Conservation (phyloP, 1,140 invertebrate species). For the Zaprionus tsacasi region DNA sequence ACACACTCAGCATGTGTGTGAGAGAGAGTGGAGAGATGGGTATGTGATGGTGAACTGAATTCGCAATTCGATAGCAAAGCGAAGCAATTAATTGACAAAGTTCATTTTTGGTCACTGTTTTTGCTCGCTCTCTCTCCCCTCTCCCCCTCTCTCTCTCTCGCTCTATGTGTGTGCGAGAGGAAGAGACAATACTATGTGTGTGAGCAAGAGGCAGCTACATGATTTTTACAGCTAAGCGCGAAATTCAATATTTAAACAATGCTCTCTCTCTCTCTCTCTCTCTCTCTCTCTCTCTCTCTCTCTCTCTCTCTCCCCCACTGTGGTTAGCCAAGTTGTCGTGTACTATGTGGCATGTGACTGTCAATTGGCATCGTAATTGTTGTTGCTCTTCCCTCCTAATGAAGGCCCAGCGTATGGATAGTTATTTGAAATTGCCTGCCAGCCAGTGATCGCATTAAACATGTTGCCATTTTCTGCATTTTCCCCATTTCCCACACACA, state of each 20-base stretch:
- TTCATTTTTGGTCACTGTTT: constrained; percentile 70
- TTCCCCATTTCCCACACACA: constrained; percentile 8
- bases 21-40: constrained; percentile 4
- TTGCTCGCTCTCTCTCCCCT: background rate
- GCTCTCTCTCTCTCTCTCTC: constrained; percentile 9
- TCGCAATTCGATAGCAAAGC: constrained; percentile 44
- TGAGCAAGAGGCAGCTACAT: constrained; percentile 17
- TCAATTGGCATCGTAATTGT: constrained; percentile 66
- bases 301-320: constrained; percentile 21
- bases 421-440: constrained; percentile 57
- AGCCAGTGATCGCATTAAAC: constrained; percentile 29
- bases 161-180: background rate
- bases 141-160: too few species aligned
- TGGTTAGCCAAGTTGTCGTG: constrained; percentile 46
- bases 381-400: constrained; percentile 42
- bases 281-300: too few species aligned
- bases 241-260: constrained; percentile 75
- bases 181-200: background rate
- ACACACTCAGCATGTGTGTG: constrained; percentile 10
- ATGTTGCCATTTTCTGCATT: constrained; percentile 12
- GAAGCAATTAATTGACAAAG: constrained; percentile 80
- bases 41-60: constrained; percentile 32
- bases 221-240: constrained; percentile 59
- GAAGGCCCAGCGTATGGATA: constrained; percentile 25
- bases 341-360: constrained; percentile 69